A percentile compares a stretch with the other conserved stretches of the same genome.
Evolutionary conservation across 1,140 invertebrate genomes (phyloP).

Genomic region (Phthorimaea operculella): DNA sequence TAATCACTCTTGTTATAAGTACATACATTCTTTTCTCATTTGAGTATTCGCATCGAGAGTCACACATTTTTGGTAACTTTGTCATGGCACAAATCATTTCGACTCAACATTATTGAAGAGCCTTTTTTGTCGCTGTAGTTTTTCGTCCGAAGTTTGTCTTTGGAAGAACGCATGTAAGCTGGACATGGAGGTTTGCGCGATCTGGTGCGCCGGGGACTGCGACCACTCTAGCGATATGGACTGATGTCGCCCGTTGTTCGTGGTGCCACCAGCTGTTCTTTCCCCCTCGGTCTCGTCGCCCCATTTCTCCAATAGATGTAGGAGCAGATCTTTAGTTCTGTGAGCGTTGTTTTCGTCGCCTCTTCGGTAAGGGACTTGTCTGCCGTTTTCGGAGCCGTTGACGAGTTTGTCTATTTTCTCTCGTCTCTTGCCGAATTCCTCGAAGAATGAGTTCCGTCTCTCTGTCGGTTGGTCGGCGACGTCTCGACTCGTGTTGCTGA

Average conservation of each 20-base stretch:
- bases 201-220: constrained; percentile 52
- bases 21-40: too few relatives aligned
- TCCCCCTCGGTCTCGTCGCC: constrained; percentile 68
- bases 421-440: constrained; percentile 63
- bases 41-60: neutral
- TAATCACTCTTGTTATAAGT: constrained; percentile 9
- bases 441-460: constrained; percentile 68
- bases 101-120: constrained; percentile 25
- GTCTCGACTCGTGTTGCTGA: constrained; percentile 72
- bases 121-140: constrained; percentile 61
- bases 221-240: constrained; percentile 71
- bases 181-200: constrained; percentile 71
- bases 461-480: constrained; percentile 72
- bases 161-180: constrained; percentile 77
- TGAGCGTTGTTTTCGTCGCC: constrained; percentile 68
- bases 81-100: constrained; percentile 61
- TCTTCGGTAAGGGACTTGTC: constrained; percentile 57
- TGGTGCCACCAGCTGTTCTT: constrained; percentile 53
- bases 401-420: constrained; percentile 61
- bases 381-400: constrained; percentile 44
- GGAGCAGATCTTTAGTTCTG: constrained; percentile 77
- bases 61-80: constrained; percentile 55
- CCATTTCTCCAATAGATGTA: constrained; percentile 80
- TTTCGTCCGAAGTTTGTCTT: constrained; percentile 70
- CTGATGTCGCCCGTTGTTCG: constrained; percentile 63